Base-by-base conservation (phyloP, 2,113 vertebrate genomes). In the Cromileptes altivelis region DNA sequence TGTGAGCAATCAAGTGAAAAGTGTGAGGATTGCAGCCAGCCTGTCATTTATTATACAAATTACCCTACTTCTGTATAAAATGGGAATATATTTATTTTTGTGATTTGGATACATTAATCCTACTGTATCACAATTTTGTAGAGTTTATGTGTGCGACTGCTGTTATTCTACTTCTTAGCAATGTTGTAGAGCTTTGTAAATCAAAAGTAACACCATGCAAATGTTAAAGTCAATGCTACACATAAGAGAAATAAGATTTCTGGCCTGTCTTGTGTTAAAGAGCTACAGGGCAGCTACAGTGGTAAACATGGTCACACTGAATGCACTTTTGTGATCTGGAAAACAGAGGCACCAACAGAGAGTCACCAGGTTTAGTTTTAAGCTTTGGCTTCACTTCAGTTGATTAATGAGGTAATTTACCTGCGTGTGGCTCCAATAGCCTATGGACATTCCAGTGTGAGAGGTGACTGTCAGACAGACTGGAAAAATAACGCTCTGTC, bases 361-460 rank as follows among this genome's bases (percentile, higher is more conserved):
- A 4, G 53, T 37, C 33, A 13, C n/a, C 53, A 63, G 42, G 21
- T 72, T 53, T 14, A 37, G 58, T 30, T 61, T 49, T 53, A 40
- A 55, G 56, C 42, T 61, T 40, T 75, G 53, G 67, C 58, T 65
- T 61, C 53, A 49, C n/a, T 62, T 63, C 45, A 57, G 3, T 3
- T 49, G 19, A 21, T 73, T 19, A 30, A 71, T 72, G 45, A 68
- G 62, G 64, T 73, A 49, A 47, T 47, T 67, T 50, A 80, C 40
- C 62, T 68, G 30, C 50, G 21, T 52, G 58, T 79, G 75, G 47
- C 65, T 76, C 30, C 55, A 53, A 12, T n/a, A 45, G 42, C 11
- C 11, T 45, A 9, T 45, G 73, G 25, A 30, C 27, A 42, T 33
- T 17, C 64, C 23, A 62, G 21, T 3, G 50, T 1, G 17, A 30